phyloP scores from a whole-genome alignment of 2,888 invertebrate species.

The Phasia obesa region DNA sequence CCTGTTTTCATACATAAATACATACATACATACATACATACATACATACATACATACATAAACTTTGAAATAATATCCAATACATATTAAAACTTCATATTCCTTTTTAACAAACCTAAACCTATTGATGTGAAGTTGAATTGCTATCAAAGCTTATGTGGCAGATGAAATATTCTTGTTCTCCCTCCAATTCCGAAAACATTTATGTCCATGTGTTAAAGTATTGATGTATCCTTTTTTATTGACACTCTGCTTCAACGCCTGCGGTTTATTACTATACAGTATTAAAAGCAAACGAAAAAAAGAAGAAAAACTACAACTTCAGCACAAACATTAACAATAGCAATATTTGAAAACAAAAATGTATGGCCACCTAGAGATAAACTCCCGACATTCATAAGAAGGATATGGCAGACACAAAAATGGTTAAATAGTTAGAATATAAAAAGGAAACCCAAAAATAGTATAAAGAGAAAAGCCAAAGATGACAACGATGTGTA shows the following conservation, averaged over 20 bases:
- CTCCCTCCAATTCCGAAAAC: background rate
- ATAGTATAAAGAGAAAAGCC: conserved; percentile 6
- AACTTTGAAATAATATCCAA: too few relatives aligned
- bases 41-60: too few relatives aligned
- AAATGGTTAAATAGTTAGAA: conserved; percentile 4
- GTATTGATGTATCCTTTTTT: conserved; percentile 43
- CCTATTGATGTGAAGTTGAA: conserved; percentile 15
- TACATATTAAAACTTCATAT: background rate
- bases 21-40: too few relatives aligned
- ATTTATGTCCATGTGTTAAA: conserved; percentile 2
- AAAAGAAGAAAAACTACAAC: conserved; percentile 14
- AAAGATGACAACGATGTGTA: conserved; percentile 37
- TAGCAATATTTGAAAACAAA: background rate
- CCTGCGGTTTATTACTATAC: conserved; percentile 67
- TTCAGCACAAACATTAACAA: conserved; percentile 34
- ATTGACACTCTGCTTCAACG: conserved; percentile 70
- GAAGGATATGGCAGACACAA: conserved; percentile 32
- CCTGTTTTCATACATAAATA: too few relatives aligned
- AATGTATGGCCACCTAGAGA: conserved; percentile 50
- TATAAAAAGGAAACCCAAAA: conserved; percentile 10
- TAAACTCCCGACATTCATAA: conserved; percentile 47
- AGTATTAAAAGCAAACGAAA: background rate
- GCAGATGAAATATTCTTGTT: background rate
- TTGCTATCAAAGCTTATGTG: conserved; percentile 32
- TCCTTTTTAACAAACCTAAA: background rate